A percentile compares a stretch with the other conserved stretches of the same genome.
phyloP scores from a whole-genome alignment of 2,113 vertebrate genomes.

The Ellobius talpinus region DNA sequence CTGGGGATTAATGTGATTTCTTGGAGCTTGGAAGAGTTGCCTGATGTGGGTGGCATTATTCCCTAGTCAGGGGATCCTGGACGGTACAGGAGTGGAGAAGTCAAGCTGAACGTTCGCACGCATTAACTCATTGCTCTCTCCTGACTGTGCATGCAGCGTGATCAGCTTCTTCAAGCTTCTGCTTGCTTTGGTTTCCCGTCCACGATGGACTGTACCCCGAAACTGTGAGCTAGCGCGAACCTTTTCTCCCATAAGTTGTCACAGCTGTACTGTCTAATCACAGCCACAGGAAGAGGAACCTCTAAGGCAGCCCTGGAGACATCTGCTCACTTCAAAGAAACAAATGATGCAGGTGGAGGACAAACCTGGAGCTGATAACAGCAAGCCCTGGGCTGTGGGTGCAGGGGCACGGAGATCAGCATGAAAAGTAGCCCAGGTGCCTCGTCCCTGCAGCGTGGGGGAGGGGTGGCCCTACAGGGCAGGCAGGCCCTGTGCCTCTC shows the following conservation, averaged over 20 bases:
- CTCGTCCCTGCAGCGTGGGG: background rate
- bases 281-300: background rate
- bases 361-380: background rate
- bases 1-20: background rate
- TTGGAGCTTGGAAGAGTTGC: background rate
- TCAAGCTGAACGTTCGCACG: background rate
- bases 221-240: background rate
- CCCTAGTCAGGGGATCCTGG: background rate
- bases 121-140: background rate
- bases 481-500: fast-evolving
- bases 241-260: no score
- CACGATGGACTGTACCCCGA: background rate
- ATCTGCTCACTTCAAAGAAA: background rate
- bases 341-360: background rate
- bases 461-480: no score
- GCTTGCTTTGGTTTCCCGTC: background rate
- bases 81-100: background rate
- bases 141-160: no score
- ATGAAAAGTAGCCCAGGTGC: fast-evolving
- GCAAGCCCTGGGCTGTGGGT: background rate
- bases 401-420: background rate
- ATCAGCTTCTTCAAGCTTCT: background rate
- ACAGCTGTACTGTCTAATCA: background rate
- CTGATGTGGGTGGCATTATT: background rate
- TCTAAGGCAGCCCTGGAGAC: background rate